These are phyloP conservation scores for Coregonus ussuriensis DNA, from an alignment of 2,797 vertebrate genomes.

Conservation along the genomic window DNA sequence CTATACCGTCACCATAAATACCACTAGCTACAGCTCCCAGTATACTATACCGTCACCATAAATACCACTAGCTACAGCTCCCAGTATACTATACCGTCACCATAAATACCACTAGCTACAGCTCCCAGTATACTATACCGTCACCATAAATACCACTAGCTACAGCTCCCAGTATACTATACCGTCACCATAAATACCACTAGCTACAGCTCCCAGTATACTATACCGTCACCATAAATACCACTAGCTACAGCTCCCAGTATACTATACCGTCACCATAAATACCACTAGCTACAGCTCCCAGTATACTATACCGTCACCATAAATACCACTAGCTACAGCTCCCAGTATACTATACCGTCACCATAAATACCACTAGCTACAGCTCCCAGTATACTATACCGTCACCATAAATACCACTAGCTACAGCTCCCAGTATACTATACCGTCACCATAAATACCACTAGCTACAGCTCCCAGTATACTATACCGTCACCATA, in stretches of 20 bases:
- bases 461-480: neutral
- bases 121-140: neutral
- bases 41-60: slow-evolving; percentile 5
- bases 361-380: too few relatives aligned
- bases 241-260: too few relatives aligned
- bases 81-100: slow-evolving; percentile 4
- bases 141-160: slow-evolving; percentile 18
- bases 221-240: slow-evolving; percentile 12
- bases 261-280: slow-evolving; percentile 5
- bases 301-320: too few relatives aligned
- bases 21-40: too few relatives aligned
- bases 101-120: too few relatives aligned
- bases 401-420: too few relatives aligned
- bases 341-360: too few relatives aligned
- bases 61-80: too few relatives aligned
- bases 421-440: neutral
- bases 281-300: slow-evolving; percentile 2
- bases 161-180: too few relatives aligned
- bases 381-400: neutral
- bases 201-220: too few relatives aligned
- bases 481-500: too few relatives aligned
- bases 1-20: slow-evolving; percentile 12
- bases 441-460: too few relatives aligned
- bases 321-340: slow-evolving; percentile 7
- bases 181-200: slow-evolving; percentile 17